phyloP scores from a whole-genome alignment of 1,140 invertebrate genomes.

The Macrotrachela quadricornifera region DNA sequence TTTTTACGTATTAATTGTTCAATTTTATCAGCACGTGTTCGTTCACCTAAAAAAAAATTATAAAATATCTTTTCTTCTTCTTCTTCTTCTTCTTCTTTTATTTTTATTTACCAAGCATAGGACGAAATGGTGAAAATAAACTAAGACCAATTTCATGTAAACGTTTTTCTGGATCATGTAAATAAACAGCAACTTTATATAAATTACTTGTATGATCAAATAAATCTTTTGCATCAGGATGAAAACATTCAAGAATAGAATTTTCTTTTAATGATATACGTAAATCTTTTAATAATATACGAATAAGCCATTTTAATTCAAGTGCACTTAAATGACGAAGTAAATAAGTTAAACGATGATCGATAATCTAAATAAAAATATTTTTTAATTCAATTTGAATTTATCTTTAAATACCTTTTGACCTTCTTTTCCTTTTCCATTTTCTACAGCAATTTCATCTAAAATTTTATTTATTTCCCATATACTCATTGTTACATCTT shows the following conservation, averaged over 20 bases:
- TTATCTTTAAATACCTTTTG: background rate
- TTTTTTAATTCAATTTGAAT: conserved; percentile 20
- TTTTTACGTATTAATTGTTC: background rate
- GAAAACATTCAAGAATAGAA: conserved; percentile 48
- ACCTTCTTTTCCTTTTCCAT: conserved; percentile 21
- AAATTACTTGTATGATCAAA: conserved; percentile 50
- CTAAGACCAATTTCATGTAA: conserved; percentile 45
- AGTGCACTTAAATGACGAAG: conserved; percentile 20
- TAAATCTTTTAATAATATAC: conserved; percentile 62
- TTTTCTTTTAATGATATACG: conserved; percentile 44
- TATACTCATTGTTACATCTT: conserved; percentile 36
- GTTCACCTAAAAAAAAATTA: conserved; percentile 36
- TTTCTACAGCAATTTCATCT: conserved; percentile 41
- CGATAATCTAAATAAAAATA: conserved; percentile 38
- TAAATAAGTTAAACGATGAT: no score
- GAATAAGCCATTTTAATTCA: conserved; percentile 67
- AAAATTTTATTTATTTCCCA: conserved; percentile 45
- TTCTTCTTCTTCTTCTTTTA: no score
- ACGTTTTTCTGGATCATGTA: conserved; percentile 39
- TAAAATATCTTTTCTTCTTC: no score
- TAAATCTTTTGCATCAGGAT: conserved; percentile 54
- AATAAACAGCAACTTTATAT: conserved; percentile 35
- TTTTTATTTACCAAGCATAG: conserved; percentile 43
- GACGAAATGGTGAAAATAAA: conserved; percentile 54
- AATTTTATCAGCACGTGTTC: conserved; percentile 42